Evolutionary conservation across 2,113 vertebrate genomes (phyloP).

Genomic region (Tachycineta bicolor): DNA sequence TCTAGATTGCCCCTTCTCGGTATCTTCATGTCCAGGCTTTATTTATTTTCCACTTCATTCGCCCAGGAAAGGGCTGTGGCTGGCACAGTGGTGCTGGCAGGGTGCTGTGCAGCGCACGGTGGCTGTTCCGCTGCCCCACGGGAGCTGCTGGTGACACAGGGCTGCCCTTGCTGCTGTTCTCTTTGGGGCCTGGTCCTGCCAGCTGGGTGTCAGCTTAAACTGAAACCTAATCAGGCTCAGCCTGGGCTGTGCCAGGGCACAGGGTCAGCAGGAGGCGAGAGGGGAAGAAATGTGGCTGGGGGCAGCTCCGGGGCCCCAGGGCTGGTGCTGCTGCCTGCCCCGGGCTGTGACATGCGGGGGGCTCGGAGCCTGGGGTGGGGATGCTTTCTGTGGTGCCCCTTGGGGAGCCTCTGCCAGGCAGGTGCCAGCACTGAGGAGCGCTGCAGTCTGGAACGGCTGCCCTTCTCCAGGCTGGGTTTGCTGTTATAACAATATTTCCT

Average conservation of each 20-base stretch:
- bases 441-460: neutral
- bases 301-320: neutral
- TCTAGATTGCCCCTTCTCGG: neutral
- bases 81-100: neutral
- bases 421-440: rapidly evolving
- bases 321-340: neutral
- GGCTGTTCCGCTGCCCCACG: rapidly evolving
- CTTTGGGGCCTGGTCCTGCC: neutral
- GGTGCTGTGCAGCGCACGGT: neutral
- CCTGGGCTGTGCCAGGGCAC: neutral
- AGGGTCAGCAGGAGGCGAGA: neutral
- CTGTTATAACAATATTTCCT: neutral
- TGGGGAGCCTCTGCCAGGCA: neutral
- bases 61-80: neutral
- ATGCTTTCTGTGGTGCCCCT: neutral
- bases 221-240: conserved; percentile 23
- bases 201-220: neutral
- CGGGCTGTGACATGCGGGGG: rapidly evolving
- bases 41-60: neutral
- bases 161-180: neutral
- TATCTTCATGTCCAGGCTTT: neutral
- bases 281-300: neutral
- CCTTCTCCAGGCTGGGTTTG: neutral
- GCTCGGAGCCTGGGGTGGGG: neutral
- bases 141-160: neutral